Conservation (phyloP, 1,140 invertebrate species). For the Calosoma granatense region DNA sequence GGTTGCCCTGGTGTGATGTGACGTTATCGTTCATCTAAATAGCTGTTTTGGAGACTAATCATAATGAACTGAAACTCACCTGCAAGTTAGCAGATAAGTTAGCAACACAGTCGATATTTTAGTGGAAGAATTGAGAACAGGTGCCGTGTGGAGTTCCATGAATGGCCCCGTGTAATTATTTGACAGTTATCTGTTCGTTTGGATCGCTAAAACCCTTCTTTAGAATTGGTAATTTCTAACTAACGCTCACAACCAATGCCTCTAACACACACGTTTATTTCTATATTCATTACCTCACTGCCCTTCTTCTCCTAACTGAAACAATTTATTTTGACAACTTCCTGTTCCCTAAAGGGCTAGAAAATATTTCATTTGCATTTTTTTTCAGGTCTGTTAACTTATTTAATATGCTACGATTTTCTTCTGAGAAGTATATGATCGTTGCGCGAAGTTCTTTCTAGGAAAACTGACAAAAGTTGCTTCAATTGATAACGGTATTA, state of each 20-base stretch:
- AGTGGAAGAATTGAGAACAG: too few relatives aligned
- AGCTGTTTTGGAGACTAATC: background rate
- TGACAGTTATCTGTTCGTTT: background rate
- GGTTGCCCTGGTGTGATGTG: too few relatives aligned
- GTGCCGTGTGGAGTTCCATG: background rate
- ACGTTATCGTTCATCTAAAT: background rate
- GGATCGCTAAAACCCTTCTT: constrained; percentile 1
- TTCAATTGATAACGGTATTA: too few relatives aligned
- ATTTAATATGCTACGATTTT: too few relatives aligned
- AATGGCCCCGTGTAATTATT: constrained; percentile 4
- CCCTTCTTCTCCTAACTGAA: background rate
- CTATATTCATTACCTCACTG: background rate
- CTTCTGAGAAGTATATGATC: too few relatives aligned
- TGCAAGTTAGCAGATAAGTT: too few relatives aligned
- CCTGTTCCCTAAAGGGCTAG: background rate
- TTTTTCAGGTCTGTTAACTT: too few relatives aligned
- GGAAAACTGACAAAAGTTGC: too few relatives aligned
- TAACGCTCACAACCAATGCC: too few relatives aligned
- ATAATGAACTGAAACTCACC: background rate
- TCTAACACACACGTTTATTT: background rate
- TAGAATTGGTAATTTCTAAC: too few relatives aligned
- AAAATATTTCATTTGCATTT: background rate
- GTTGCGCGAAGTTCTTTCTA: too few relatives aligned
- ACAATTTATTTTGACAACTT: background rate
- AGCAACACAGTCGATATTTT: too few relatives aligned